phyloP scores from a whole-genome alignment of 2,888 invertebrate genomes.

The Dynastes grantii region DNA sequence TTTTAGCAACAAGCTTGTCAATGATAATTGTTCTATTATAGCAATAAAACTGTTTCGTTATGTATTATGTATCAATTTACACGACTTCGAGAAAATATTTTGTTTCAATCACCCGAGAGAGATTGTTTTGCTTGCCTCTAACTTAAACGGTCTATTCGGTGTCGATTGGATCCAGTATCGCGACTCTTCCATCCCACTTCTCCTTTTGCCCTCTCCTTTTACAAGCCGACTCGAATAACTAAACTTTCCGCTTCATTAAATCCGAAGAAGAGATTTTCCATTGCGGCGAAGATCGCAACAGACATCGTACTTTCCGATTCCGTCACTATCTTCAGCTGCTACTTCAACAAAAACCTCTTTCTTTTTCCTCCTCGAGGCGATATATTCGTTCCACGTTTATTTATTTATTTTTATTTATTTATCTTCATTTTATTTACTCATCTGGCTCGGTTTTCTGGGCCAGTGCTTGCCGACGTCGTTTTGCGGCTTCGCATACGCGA shows the following conservation, averaged over 20 bases:
- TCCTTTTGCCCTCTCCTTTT: not conserved
- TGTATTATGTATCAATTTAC: not conserved
- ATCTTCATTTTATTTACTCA: slow-evolving; percentile 1
- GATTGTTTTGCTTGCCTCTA: not conserved
- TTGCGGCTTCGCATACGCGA: not conserved
- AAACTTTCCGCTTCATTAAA: slow-evolving; percentile 43
- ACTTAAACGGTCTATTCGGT: not conserved
- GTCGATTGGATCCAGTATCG: not conserved
- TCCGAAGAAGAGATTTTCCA: slow-evolving; percentile 42
- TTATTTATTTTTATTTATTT: slow-evolving; percentile 16
- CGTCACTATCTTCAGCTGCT: not conserved
- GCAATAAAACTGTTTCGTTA: too few relatives aligned
- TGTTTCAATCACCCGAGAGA: not conserved
- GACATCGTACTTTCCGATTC: slow-evolving; percentile 19
- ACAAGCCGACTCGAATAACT: slow-evolving; percentile 25
- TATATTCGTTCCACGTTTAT: slow-evolving; percentile 19
- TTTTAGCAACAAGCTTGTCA: too few relatives aligned
- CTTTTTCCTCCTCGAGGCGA: not conserved
- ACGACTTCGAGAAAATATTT: not conserved
- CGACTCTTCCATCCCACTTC: too few relatives aligned
- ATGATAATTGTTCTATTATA: too few relatives aligned
- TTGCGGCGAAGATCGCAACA: slow-evolving; percentile 18
- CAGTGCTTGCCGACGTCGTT: not conserved
- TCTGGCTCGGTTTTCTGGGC: not conserved
- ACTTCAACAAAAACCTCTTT: not conserved